A percentile compares a stretch with the other conserved stretches of the same genome.
These are phyloP conservation scores for Scelioninae gen. 1 DNA, from an alignment of 2,888 invertebrate species.

Conservation along the genomic window DNA sequence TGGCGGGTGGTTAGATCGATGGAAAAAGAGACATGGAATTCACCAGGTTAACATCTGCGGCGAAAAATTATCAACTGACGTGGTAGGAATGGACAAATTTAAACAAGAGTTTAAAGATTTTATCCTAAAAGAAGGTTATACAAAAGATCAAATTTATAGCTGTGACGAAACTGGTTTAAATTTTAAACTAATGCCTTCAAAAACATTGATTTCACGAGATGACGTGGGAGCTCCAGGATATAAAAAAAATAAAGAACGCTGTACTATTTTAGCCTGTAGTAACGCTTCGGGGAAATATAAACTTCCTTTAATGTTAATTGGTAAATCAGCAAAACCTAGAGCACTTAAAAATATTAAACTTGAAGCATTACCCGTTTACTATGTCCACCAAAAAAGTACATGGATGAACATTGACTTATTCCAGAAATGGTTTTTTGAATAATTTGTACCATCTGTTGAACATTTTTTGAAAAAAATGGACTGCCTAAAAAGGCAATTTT, in stretches of 20 bases:
- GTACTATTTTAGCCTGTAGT: conserved; percentile 69
- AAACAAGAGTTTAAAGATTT: conserved; percentile 57
- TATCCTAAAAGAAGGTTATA: conserved; percentile 58
- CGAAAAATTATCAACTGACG: conserved; percentile 67
- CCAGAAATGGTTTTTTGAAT: conserved; percentile 61
- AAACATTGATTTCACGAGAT: conserved; percentile 63
- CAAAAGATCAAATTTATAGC: conserved; percentile 70
- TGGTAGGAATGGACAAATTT: conserved; percentile 31
- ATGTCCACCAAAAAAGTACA: conserved; percentile 68
- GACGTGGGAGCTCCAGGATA: conserved; percentile 64
- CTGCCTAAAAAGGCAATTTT: conserved; percentile 69
- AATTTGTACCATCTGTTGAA: conserved; percentile 63
- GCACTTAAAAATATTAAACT: conserved; percentile 67
- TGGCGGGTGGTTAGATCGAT: conserved; percentile 65
- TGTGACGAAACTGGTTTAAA: conserved; percentile 71
- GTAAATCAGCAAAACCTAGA: conserved; percentile 62
- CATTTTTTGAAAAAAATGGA: conserved; percentile 52
- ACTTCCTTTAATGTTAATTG: conserved; percentile 63
- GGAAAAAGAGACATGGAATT: conserved; percentile 59
- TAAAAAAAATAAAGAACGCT: conserved; percentile 70
- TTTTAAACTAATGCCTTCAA: conserved; percentile 71
- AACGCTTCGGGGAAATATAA: conserved; percentile 72
- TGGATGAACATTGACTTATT: conserved; percentile 67
- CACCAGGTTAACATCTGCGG: conserved; percentile 62
- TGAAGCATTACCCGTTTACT: conserved; percentile 68